Conservation (phyloP, 2,797 vertebrate species). For the Characodon lateralis region DNA sequence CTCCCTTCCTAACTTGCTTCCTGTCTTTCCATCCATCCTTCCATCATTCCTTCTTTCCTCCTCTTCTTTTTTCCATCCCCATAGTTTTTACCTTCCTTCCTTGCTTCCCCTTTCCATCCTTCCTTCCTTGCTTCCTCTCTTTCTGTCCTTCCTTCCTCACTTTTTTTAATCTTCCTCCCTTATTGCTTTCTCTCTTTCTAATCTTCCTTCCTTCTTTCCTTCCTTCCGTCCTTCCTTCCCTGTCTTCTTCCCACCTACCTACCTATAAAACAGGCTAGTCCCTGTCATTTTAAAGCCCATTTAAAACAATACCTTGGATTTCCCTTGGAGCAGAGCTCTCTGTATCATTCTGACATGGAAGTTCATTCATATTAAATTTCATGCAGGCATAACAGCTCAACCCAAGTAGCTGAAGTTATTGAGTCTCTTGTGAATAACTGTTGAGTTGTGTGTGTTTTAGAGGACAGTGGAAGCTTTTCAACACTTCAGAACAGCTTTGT, state of each 20-base stretch:
- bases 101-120: too few species aligned
- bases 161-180: too few species aligned
- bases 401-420: constrained; percentile 35
- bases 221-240: too few species aligned
- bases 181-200: too few species aligned
- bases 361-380: constrained; percentile 12
- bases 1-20: too few species aligned
- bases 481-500: constrained; percentile 57
- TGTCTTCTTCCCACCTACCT: too few species aligned
- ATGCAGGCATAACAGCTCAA: constrained; percentile 1
- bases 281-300: constrained; percentile 24
- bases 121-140: too few species aligned
- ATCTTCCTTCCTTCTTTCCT: background rate
- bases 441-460: constrained; percentile 41
- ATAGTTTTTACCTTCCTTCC: too few species aligned
- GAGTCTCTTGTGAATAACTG: constrained; percentile 38
- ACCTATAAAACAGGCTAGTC: constrained; percentile 9
- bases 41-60: too few species aligned
- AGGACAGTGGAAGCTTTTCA: constrained; percentile 56
- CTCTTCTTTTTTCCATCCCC: too few species aligned
- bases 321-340: constrained; percentile 11
- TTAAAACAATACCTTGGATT: constrained; percentile 36
- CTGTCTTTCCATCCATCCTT: too few species aligned
- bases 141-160: too few species aligned
- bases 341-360: constrained; percentile 12